Base-by-base conservation (phyloP, 2,797 vertebrate species). In the Ptychobarbus kaznakovi region DNA sequence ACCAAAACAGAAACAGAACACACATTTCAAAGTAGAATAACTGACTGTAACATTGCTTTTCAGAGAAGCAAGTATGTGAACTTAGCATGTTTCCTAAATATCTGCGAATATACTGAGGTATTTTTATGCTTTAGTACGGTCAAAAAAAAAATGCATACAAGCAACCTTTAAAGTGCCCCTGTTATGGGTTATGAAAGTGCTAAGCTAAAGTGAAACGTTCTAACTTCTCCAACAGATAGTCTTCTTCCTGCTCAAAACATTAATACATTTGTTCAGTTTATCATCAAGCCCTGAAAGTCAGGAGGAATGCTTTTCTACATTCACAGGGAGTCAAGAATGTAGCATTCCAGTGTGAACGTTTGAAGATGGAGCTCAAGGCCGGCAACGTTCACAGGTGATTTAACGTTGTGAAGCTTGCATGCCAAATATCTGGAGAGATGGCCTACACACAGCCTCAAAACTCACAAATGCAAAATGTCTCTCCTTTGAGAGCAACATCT, bases 271-370 rank as follows among this genome's bases (percentile, higher is more conserved):
- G 40, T 49, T 40, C 3, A 51, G 76, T 63, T 79, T n/a, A 68
- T 42, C 16, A 53, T 35, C 35, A 83, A 72, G 40, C 65, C 22
- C 53, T 68, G 56, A 75, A 85, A 75, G 63, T 35, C 46, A 81
- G 58, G 10, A 81, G 18, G 66, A 22, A 3, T 13, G 12, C 69
- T 0, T 76, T 85, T 76, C 84, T 65, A 72, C 53, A 72, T 35
- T 38, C 65, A 56, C 58, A 49, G 44, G 35, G 73, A 82, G 75
- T 76, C 65, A 80, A 84, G 69, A 90, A 88, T 86, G 85, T 85
- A 28, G 15, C 42, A 61, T 82, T 63, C 32, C 25, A 73, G 84
- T 83, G 84, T 78, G 72, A 88, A 80, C 44, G 68, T 85, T 86
- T 85, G 18, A 88, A 87, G 49, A 61, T 42, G 8, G 63, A 44